These are phyloP conservation scores for Paguma larvata DNA, from an alignment of 2,797 vertebrate genomes.

Conservation along the genomic window DNA sequence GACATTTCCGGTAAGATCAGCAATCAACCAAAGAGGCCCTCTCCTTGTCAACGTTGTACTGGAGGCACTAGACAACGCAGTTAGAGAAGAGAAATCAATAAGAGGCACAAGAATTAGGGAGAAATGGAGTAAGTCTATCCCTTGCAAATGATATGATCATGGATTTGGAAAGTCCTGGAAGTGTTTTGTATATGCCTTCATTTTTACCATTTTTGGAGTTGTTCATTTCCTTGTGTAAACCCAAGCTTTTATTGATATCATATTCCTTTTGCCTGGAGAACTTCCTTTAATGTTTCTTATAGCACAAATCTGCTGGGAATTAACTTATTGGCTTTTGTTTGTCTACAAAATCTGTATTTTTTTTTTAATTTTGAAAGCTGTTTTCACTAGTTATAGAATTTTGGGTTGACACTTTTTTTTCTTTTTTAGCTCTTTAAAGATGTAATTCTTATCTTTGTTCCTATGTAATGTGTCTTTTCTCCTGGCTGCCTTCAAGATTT, in stretches of 20 bases:
- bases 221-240: neutral
- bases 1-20: neutral
- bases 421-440: neutral
- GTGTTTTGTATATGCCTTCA: neutral
- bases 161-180: neutral
- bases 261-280: neutral
- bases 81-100: neutral
- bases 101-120: neutral
- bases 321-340: neutral
- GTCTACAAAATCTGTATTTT: neutral
- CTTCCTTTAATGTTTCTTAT: neutral
- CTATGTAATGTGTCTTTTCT: neutral
- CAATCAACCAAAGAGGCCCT: neutral
- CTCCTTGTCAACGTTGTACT: neutral
- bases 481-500: neutral
- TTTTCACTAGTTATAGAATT: neutral
- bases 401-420: neutral
- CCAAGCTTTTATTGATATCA: neutral
- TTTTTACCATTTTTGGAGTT: neutral
- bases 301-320: neutral
- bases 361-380: neutral
- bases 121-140: neutral
- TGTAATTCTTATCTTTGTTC: neutral
- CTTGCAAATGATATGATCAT: neutral
- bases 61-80: neutral